Base-by-base conservation (phyloP, 1,140 invertebrate genomes). In the Ooceraea biroi region DNA sequence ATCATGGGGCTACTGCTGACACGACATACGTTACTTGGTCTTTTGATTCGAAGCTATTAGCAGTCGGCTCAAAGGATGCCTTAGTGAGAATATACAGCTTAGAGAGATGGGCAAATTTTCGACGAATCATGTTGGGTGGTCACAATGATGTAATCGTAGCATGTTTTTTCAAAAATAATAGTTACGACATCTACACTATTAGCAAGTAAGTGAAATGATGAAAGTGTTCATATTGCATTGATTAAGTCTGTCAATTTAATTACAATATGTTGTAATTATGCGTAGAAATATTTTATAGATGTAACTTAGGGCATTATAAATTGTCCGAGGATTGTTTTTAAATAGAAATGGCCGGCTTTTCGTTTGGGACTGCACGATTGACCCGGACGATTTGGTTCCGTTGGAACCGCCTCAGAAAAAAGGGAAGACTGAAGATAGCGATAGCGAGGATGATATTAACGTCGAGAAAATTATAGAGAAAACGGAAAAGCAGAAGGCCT, bases 1-100 rank as follows among this genome's bases (percentile, higher is more conserved):
- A 98, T 93, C 96, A 97, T 88, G 97, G 96, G 50, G 95, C 97
- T 27, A 96, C 95, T 85, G 97, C 98, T 94, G 97, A 98, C 82
- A 97, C 97, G 0, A 97, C 97, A 0, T 98, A 96, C 91, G 88
- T 99, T 22, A 96, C 98, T 93, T 99, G 99, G 99, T 98, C 98
- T 0, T 95, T 95, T 57, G 98, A 99, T 94, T 99, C 98, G 0
- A 97, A 97, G 87, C 94, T 98, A 27, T 93, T 99, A 36, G 97
- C 97, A 78, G 96, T 98, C 52, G 98, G 98, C 0, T 97, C 97
- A 2, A 98, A 98, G 92, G 98, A 99, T 93, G 98, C 96, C 90
- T 96, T 96, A n/a, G 97, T 96, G 0, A 97, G 97, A 92, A 95
- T 99, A 17, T 98, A 97, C 92, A 96, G 96, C 10, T 91, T 98